Evolutionary conservation across 2,888 invertebrate genomes (phyloP), one percentile per base, ranked within the genome.

Genomic region (Chesias legatella): DNA sequence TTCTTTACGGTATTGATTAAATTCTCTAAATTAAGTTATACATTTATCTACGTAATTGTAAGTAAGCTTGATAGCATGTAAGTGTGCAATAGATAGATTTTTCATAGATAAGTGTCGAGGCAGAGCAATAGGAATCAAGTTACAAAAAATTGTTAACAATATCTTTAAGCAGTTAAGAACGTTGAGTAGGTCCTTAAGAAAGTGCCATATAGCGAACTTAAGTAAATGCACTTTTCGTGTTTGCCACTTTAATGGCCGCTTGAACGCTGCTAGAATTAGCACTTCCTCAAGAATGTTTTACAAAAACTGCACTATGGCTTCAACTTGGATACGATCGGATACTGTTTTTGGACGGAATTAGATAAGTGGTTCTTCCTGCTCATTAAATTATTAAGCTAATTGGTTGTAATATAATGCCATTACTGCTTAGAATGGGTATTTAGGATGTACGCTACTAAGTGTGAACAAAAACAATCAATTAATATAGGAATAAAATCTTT

Each of bases 191-290:
- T 20, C 22, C 22, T n/a, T 22, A 29, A 17, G 23, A 36, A 33
- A 21, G 28, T 20, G 36, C 26, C 25, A 43, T 52, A 58, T 53
- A 50, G 50, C 37, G 36, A 40, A 57, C 51, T 56, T 55, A 46
- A 43, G 38, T 51, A 68, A 76, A 77, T 78, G 75, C 53, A 47
- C 53, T 52, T 69, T 55, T 56, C 67, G 41, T 76, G 77, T 76
- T 48, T 33, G 34, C 36, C 43, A 38, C 41, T 29, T 28, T 22
- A 39, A 36, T 51, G 48, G 43, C 53, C 48, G 50, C 46, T 54
- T 49, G 31, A 33, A 47, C 43, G 10, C 26, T 38, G 39, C 39
- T 27, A 48, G 47, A 56, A 51, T 43, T 41, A 36, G 44, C 54
- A 51, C 49, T 47, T 46, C 34, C 33, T 25, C 32, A 33, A 29